Base-by-base conservation (phyloP, 2,113 vertebrate genomes). In the Gobius niger region DNA sequence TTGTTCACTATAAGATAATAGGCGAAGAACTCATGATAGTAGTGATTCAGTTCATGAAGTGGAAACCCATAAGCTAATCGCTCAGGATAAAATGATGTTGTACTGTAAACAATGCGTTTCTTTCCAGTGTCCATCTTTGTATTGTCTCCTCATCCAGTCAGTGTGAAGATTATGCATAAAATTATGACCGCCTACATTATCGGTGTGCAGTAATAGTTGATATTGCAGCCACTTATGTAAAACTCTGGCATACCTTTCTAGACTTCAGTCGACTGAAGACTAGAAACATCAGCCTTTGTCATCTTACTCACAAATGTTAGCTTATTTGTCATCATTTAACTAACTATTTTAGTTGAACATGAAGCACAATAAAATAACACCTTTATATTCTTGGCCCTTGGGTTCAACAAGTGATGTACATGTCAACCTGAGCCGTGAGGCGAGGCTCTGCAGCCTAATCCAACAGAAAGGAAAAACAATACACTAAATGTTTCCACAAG, bases 21-120 rank as follows among this genome's bases (percentile, higher is more conserved):
- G 42, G 47, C 42, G 47, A 19, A 6, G 15, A 12, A 63, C 44
- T 13, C n/a, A 46, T 63, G 61, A 44, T 47, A 44, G 44, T 9
- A 44, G 42, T 63, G 61, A 63, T 63, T 10, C 41, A 63, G 44
- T 60, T 60, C 14, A 47, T 18, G 47, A 12, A 61, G 34, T 61
- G 10, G 16, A 46, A 46, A 19, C n/a, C 2, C 44, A 47, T 11
- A 63, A 63, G 44, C 44, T 46, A 44, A 19, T 46, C n/a, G 18
- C 61, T 63, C 61, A 63, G 61, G 61, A 44, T 47, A 44, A 46
- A 47, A 18, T 44, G 7, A 19, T 24, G 44, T 44, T 63, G 42
- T 47, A 63, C 61, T 63, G 61, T 63, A 63, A 44, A 63, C 10
- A 44, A 44, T 19, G 12, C 8, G 52, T 54, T n/a, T 16, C 44